Conservation (phyloP, 2,888 invertebrate species). For the Podabrus alpinus region DNA sequence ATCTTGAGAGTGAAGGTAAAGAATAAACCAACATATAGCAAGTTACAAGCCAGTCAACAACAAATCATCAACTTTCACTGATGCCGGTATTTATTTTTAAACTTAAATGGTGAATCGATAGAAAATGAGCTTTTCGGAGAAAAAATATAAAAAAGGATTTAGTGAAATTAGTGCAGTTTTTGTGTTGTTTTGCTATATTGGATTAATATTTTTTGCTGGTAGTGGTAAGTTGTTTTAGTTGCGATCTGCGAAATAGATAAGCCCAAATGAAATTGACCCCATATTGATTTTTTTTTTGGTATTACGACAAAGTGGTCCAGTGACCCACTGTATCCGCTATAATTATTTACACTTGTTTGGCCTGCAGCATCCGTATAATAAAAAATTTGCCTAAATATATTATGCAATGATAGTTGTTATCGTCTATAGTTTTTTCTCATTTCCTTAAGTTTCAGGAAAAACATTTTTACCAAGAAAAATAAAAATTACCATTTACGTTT, state of each 20-base stretch:
- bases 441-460: neutral
- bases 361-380: neutral
- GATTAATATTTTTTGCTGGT: constrained; percentile 13
- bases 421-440: neutral
- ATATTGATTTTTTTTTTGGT: neutral
- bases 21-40: constrained; percentile 19
- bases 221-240: neutral
- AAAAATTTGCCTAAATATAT: neutral
- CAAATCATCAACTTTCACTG: constrained; percentile 34
- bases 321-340: neutral
- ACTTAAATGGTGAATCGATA: neutral
- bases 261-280: neutral
- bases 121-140: neutral
- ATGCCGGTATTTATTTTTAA: neutral
- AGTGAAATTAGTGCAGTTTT: constrained; percentile 35
- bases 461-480: neutral
- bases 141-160: neutral
- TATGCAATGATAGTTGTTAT: neutral
- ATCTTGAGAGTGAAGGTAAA: constrained; percentile 20
- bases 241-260: neutral
- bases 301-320: neutral
- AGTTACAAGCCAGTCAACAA: constrained; percentile 23
- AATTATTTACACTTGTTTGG: neutral
- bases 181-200: constrained; percentile 29
- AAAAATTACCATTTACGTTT: too few species aligned